Evolutionary conservation across 35 echinoderm and acorn worm species (phyloP).

Genomic region (Apostichopus japonicus): DNA sequence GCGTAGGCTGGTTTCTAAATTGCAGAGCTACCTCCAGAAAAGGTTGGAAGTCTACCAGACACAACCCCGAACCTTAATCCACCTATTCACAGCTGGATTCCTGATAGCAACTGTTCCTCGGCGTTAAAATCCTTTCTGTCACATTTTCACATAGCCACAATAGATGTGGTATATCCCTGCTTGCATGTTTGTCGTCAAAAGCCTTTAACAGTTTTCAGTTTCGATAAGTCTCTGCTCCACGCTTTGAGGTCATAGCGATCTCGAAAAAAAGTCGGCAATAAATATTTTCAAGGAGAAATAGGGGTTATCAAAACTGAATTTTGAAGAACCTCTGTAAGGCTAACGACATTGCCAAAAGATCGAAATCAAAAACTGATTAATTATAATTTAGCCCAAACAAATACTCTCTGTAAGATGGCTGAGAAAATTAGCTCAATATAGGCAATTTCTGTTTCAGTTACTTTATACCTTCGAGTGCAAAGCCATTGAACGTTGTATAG

Average conservation of each 20-base stretch:
- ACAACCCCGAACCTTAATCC: too few species aligned
- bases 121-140: slow-evolving; percentile 10
- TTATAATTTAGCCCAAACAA: slow-evolving; percentile 50
- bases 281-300: slow-evolving; percentile 55
- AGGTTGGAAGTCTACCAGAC: too few species aligned
- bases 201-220: slow-evolving; percentile 41
- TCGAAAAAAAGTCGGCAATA: slow-evolving; percentile 41
- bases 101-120: slow-evolving; percentile 28
- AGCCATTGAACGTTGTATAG: slow-evolving; percentile 19
- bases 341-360: slow-evolving; percentile 39
- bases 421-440: slow-evolving; percentile 28
- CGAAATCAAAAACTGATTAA: slow-evolving; percentile 55
- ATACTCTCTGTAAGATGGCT: slow-evolving; percentile 24
- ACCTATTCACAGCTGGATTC: background rate
- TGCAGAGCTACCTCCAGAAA: too few species aligned
- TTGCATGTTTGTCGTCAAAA: slow-evolving; percentile 30
- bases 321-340: slow-evolving; percentile 48
- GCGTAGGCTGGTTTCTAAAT: too few species aligned
- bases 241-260: slow-evolving; percentile 35
- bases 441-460: slow-evolving; percentile 42
- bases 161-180: background rate
- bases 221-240: slow-evolving; percentile 14
- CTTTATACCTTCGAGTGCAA: slow-evolving; percentile 18
- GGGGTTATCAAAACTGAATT: slow-evolving; percentile 51
- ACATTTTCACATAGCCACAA: slow-evolving; percentile 32